Percentiles rank a stretch among this genome's conserved stretches.
These are phyloP conservation scores for Nymphalis io DNA, from an alignment of 1,140 invertebrate genomes.

Conservation along the genomic window DNA sequence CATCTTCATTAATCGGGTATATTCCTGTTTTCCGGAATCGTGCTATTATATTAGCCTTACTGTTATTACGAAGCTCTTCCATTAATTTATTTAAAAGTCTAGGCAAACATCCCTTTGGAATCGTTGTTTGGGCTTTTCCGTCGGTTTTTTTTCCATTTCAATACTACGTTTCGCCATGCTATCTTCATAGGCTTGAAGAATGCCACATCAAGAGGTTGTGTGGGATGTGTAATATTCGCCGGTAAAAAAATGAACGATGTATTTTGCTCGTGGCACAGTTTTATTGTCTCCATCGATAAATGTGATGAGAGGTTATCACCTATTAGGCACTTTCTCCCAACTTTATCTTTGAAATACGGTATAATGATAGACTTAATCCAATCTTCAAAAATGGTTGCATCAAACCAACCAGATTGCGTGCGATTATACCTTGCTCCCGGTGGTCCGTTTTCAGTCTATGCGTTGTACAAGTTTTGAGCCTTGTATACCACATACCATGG, in stretches of 20 bases:
- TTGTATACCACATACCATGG: neutral
- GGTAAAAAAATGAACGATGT: constrained; percentile 36
- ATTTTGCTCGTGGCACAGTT: constrained; percentile 20
- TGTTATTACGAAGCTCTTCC: constrained; percentile 27
- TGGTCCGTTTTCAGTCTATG: neutral
- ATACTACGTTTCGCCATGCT: constrained; percentile 22
- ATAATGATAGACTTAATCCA: constrained; percentile 17
- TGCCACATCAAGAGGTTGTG: constrained; percentile 36
- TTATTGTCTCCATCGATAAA: constrained; percentile 1
- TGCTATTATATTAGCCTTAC: constrained; percentile 33
- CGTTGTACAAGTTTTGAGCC: neutral
- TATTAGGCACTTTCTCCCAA: constrained; percentile 24
- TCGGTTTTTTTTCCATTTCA: constrained; percentile 18
- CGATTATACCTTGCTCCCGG: neutral
- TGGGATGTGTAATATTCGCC: constrained; percentile 30
- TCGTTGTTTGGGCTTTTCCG: neutral
- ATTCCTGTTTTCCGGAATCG: constrained; percentile 43
- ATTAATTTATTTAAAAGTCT: constrained; percentile 32
- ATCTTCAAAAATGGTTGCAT: constrained; percentile 29
- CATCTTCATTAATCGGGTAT: constrained; percentile 16
- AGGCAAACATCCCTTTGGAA: constrained; percentile 41
- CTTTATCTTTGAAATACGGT: constrained; percentile 9
- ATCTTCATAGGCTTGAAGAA: constrained; percentile 25
- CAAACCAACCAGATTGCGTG: constrained; percentile 29
- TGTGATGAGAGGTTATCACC: constrained; percentile 19